Percentiles rank a stretch among this genome's conserved stretches.
Evolutionary conservation across 2,797 vertebrate species (phyloP).

Genomic region (Mormyrops boulengeri): DNA sequence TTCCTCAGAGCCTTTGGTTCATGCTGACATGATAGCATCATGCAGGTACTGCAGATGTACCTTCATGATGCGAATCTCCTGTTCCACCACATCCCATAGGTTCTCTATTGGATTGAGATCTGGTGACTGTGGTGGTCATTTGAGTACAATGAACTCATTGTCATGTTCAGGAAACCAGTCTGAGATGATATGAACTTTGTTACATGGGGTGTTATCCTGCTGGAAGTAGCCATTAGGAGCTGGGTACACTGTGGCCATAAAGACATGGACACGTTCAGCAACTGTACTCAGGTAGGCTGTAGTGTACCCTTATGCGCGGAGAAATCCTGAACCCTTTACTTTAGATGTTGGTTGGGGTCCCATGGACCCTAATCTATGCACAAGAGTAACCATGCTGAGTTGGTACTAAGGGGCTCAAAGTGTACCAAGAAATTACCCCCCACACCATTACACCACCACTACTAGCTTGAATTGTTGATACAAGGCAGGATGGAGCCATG

Average conservation of each 20-base stretch:
- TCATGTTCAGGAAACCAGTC: not conserved
- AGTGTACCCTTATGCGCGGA: not conserved
- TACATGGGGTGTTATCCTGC: not conserved
- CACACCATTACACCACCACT: not conserved
- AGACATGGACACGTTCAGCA: not conserved
- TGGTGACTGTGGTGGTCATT: not conserved
- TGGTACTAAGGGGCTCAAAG: not conserved
- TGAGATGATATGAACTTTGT: not conserved
- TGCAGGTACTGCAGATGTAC: not conserved
- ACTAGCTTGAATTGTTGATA: not conserved
- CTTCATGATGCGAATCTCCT: not conserved
- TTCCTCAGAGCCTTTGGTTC: not conserved
- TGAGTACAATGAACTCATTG: not conserved
- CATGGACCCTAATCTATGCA: not conserved
- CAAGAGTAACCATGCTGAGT: not conserved
- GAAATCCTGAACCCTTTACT: not conserved
- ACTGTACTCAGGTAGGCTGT: not conserved
- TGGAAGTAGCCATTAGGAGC: not conserved
- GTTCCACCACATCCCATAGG: not conserved
- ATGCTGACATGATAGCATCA: not conserved
- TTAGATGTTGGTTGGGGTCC: not conserved
- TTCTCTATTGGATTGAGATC: not conserved
- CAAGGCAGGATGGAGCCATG: not conserved
- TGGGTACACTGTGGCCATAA: not conserved
- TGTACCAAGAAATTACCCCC: not conserved